phyloP scores from a whole-genome alignment of 23 tunicate genomes.

The Trididemnum miniatum region DNA sequence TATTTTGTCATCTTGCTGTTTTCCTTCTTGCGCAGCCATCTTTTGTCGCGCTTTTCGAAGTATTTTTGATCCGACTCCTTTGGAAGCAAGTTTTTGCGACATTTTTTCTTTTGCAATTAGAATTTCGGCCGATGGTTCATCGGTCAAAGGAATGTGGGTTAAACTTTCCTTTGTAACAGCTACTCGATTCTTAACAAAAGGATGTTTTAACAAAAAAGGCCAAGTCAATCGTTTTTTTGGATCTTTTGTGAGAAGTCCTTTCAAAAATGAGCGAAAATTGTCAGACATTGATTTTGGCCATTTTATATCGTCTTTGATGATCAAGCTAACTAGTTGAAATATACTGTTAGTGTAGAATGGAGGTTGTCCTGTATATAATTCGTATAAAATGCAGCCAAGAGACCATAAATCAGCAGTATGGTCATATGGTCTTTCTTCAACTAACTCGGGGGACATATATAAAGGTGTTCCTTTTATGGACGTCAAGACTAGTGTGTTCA shows the following conservation, averaged over 20 bases:
- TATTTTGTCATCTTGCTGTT: neutral
- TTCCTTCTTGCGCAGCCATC: slow-evolving; percentile 37
- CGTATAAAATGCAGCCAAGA: slow-evolving; percentile 88
- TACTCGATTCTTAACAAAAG: slow-evolving; percentile 70
- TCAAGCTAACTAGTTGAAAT: slow-evolving; percentile 81
- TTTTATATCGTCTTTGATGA: slow-evolving; percentile 86
- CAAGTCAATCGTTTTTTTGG: slow-evolving; percentile 77
- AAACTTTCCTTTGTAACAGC: slow-evolving; percentile 44
- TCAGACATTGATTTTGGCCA: slow-evolving; percentile 88
- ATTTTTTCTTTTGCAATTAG: slow-evolving; percentile 67
- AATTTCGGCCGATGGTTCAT: slow-evolving; percentile 56
- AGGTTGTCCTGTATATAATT: slow-evolving; percentile 83
- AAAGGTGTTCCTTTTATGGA: slow-evolving; percentile 94
- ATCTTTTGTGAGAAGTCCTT: slow-evolving; percentile 79
- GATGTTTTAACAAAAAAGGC: slow-evolving; percentile 89
- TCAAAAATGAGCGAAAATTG: slow-evolving; percentile 66
- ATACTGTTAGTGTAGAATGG: slow-evolving; percentile 95
- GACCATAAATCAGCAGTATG: slow-evolving; percentile 96
- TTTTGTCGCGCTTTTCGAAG: slow-evolving; percentile 78
- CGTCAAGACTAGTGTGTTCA: slow-evolving; percentile 80
- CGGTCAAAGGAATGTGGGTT: slow-evolving; percentile 43
- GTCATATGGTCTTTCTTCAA: slow-evolving; percentile 93
- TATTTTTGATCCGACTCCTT: slow-evolving; percentile 82
- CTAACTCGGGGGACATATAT: slow-evolving; percentile 95
- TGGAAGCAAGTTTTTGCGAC: slow-evolving; percentile 45